Evolutionary conservation across 2,888 invertebrate genomes (phyloP), one percentile per base, ranked within the genome.

Genomic region (Meteorus cinctellus): DNA sequence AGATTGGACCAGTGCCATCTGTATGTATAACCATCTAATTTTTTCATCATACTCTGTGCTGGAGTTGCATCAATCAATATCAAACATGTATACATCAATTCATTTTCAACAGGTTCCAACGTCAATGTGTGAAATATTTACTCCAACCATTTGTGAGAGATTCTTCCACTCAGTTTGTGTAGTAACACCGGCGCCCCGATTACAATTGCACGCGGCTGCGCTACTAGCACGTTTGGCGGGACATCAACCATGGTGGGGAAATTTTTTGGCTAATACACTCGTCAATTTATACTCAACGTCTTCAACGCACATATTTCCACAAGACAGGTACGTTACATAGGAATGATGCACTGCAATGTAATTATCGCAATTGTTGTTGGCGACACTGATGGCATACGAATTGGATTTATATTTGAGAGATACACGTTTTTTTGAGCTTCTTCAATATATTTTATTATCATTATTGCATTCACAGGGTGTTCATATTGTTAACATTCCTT

Each of bases 231-330:
- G 95, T 69, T 94, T 94, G 87, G 95, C 95, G 85, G 94, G 94
- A 69, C 91, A 92, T 74, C 94, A 94, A 86, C 91, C 92, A 12
- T 98, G 97, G 95, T 98, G 98, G 97, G 97, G 97, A 60, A 93
- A 94, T 81, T 96, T 96, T 86, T 91, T 98, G n/a, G 95, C 96
- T 0, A 94, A 95, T 84, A 95, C 95, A 34, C 92, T 98, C 75
- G 93, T 94, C 29, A 92, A 92, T 78, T 93, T 96, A 84, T 97
- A 96, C 88, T 94, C 95, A 0, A 94, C 95, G 0, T 93, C 94
- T 63, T 95, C 96, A 82, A 94, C 94, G 34, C 92, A 93, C 82
- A 94, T 96, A 68, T 95, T 96, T 80, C 96, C 97, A 16, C 95
- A 97, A 84, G 97, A 97, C 90, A 94, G 97, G 96, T 29, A 36